These are phyloP conservation scores for Nestor notabilis DNA, from an alignment of 2,113 vertebrate genomes.

Conservation along the genomic window DNA sequence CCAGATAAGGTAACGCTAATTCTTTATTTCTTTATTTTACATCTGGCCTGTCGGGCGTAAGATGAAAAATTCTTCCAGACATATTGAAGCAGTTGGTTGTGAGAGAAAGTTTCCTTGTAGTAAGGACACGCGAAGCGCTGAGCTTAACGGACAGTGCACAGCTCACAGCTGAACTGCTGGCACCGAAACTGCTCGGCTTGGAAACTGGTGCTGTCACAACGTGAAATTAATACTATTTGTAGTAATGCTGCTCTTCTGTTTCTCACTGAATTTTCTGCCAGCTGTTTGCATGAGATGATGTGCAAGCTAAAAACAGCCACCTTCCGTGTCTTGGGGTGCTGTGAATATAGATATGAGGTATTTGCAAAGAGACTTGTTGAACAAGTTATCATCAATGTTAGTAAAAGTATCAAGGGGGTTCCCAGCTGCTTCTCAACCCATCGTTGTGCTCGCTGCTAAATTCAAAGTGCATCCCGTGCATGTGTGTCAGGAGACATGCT, in stretches of 20 bases:
- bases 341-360: accelerated
- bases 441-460: accelerated
- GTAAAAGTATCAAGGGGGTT: neutral
- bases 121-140: neutral
- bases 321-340: neutral
- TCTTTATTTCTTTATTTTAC: slow-evolving; percentile 10
- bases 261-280: neutral
- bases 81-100: neutral
- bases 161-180: neutral
- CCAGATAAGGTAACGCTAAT: slow-evolving; percentile 33
- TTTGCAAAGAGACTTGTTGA: neutral
- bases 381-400: neutral
- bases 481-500: accelerated
- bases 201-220: neutral
- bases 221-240: neutral
- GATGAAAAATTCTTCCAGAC: neutral
- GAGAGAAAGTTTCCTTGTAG: neutral
- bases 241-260: neutral
- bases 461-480: accelerated
- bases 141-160: accelerated
- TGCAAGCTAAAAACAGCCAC: accelerated
- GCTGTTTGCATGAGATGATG: accelerated
- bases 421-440: neutral
- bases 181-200: accelerated
- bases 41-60: neutral